phyloP scores from a whole-genome alignment of 2,888 invertebrate genomes.

The Adelphocoris suturalis region DNA sequence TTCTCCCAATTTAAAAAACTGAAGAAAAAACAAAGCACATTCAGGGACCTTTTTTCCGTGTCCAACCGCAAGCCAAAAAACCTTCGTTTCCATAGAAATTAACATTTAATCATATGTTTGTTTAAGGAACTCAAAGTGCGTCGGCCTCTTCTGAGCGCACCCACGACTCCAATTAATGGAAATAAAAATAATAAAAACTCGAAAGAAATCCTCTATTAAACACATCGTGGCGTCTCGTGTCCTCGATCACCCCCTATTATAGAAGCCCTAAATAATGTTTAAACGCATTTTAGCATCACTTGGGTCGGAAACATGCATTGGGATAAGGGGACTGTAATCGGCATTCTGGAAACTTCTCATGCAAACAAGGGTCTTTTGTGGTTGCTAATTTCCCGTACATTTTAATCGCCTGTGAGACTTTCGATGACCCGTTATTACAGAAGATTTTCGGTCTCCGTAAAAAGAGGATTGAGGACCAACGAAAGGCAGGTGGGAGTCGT shows the following conservation, averaged over 20 bases:
- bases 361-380: slow-evolving; percentile 26
- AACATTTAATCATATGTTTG: slow-evolving; percentile 26
- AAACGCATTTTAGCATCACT: slow-evolving; percentile 35
- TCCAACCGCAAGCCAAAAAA: background rate
- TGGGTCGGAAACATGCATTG: background rate
- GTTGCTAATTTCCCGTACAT: background rate
- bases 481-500: background rate
- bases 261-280: background rate
- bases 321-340: background rate
- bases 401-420: slow-evolving; percentile 12
- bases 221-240: background rate
- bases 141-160: slow-evolving; percentile 7
- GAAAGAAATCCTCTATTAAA: background rate
- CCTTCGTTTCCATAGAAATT: background rate
- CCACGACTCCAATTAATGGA: background rate
- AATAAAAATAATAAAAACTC: slow-evolving; percentile 26
- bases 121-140: background rate
- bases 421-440: background rate
- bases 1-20: background rate
- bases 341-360: background rate
- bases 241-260: slow-evolving; percentile 7
- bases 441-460: background rate
- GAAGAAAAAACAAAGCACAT: background rate
- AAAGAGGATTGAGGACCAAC: background rate
- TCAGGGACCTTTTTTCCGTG: background rate